Base-by-base conservation (phyloP, 2,797 vertebrate species). In the Molossus molossus region DNA sequence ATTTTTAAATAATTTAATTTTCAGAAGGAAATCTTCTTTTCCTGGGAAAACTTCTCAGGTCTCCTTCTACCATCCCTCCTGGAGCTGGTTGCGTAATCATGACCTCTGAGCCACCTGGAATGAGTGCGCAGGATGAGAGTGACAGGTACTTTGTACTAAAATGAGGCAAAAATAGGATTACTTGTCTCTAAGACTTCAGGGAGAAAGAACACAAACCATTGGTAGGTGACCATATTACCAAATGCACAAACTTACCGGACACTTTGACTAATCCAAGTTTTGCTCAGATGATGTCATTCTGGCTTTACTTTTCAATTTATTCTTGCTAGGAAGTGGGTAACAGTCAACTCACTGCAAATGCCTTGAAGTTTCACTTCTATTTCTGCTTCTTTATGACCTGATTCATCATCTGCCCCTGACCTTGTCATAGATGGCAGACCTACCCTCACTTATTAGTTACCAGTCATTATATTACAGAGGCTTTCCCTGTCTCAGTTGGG, bases 41-140 rank as follows among this genome's bases (percentile, higher is more conserved):
- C 29, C 13, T 69, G 37, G 18, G 3, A 33, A 27, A 29, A 1
- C 6, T 7, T 18, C 40, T 67, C 27, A 18, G 58, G 17, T 40
- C 8, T n/a, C 72, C n/a, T 17, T 70, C 3, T 21, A 12, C 14
- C 45, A 12, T n/a, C 29, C 87, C 13, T 75, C 23, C 3, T 1
- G 27, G 12, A 60, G 33, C 9, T 1, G 4, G 14, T n/a, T 45
- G 3, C 7, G 1, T 29, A 18, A n/a, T 1, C 9, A 7, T 5
- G 17, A 15, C 29, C 53, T 80, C 50, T 53, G 45, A 65, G 48
- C 8, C 8, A 13, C 17, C n/a, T 10, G 1, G 18, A 14, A 17
- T 8, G 21, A 45, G 4, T 8, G 12, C 13, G 13, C 75, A 55
- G 37, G 7, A 25, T 21, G 21, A 45, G n/a, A 6, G 57, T n/a